phyloP scores from a whole-genome alignment of 2,888 invertebrate species.

The Tortrix viridana region DNA sequence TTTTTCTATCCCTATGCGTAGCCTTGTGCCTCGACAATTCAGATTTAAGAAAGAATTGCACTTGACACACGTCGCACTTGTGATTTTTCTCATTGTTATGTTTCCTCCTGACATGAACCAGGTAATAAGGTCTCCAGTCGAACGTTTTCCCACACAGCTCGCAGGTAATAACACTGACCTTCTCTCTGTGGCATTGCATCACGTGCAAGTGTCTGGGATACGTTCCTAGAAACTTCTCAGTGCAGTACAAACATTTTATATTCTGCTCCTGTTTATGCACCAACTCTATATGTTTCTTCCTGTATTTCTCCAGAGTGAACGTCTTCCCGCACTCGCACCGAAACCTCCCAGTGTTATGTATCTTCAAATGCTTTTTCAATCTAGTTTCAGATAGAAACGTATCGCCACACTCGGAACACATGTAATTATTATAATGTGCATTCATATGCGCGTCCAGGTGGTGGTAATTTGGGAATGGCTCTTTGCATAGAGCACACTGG shows the following conservation, averaged over 20 bases:
- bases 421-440: conserved; percentile 62
- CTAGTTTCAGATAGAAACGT: conserved; percentile 53
- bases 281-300: conserved; percentile 53
- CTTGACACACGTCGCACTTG: conserved; percentile 48
- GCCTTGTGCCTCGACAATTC: conserved; percentile 49
- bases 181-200: conserved; percentile 52
- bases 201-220: conserved; percentile 56
- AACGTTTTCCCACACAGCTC: conserved; percentile 69
- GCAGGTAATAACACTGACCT: conserved; percentile 54
- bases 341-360: conserved; percentile 68
- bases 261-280: conserved; percentile 51
- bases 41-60: conserved; percentile 45
- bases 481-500: conserved; percentile 58
- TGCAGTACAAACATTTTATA: conserved; percentile 60
- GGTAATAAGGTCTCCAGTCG: conserved; percentile 69
- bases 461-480: conserved; percentile 51
- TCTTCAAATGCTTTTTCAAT: conserved; percentile 64
- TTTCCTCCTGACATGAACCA: conserved; percentile 63
- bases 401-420: conserved; percentile 66
- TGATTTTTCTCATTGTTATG: conserved; percentile 62
- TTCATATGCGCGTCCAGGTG: conserved; percentile 69
- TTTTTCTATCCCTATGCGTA: conserved; percentile 44
- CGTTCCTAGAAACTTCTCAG: conserved; percentile 49
- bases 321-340: conserved; percentile 76
- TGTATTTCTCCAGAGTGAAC: conserved; percentile 63